Percentiles rank a stretch among this genome's conserved stretches.
Evolutionary conservation across 2,797 vertebrate species (phyloP).

Genomic region (Eulemur coronatus): DNA sequence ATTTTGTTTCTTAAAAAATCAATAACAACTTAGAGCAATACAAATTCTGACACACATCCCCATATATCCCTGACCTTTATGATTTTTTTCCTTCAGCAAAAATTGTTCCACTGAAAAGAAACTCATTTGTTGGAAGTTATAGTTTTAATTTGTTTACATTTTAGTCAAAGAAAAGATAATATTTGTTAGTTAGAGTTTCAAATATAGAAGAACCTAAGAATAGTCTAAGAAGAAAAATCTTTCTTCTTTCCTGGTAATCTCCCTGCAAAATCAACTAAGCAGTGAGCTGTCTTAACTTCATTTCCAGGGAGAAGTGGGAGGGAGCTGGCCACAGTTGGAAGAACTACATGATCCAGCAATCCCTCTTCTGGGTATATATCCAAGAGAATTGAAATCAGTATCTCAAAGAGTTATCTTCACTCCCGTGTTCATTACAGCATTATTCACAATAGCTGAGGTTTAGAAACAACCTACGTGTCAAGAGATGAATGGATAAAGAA

Average conservation of each 20-base stretch:
- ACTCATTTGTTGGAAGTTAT: neutral
- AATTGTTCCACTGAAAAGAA: neutral
- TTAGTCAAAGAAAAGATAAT: neutral
- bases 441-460: neutral
- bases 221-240: neutral
- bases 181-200: neutral
- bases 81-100: neutral
- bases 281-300: neutral
- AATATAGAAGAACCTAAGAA: neutral
- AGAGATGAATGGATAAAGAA: neutral
- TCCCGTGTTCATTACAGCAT: neutral
- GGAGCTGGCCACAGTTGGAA: neutral
- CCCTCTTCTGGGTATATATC: neutral
- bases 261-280: neutral
- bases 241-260: conserved; percentile 7
- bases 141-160: neutral
- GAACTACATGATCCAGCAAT: neutral
- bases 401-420: neutral
- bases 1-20: neutral
- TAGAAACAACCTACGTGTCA: neutral
- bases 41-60: neutral
- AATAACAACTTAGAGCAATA: neutral
- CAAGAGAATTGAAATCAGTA: neutral
- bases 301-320: neutral
- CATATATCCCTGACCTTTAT: neutral